Evolutionary conservation across 2,888 invertebrate genomes (phyloP).

Genomic region (Drymonia ruficornis): DNA sequence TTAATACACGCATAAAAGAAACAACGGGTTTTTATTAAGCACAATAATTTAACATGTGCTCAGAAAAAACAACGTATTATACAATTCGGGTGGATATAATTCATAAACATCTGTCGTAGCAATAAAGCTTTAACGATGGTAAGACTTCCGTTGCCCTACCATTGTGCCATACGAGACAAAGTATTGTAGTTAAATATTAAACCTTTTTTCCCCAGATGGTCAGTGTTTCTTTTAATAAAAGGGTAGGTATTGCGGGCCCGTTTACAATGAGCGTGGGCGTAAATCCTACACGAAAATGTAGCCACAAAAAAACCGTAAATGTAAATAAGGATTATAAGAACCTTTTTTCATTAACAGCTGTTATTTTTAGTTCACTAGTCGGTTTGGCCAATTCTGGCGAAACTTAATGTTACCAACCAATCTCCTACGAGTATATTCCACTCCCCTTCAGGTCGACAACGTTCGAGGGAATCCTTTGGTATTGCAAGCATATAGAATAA

Average conservation of each 20-base stretch:
- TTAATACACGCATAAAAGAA: conserved; percentile 23
- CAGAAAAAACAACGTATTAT: conserved; percentile 56
- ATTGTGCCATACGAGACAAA: conserved; percentile 38
- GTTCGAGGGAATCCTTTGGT: too few species aligned
- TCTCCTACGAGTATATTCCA: too few species aligned
- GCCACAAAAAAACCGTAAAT: neutral
- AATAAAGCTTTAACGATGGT: conserved; percentile 68
- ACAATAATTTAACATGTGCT: conserved; percentile 45
- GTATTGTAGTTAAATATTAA: conserved; percentile 26
- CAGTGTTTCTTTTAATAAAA: conserved; percentile 14
- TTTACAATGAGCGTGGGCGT: neutral
- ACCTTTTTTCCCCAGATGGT: conserved; percentile 12
- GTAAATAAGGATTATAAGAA: neutral
- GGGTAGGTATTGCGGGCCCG: neutral
- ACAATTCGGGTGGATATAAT: conserved; percentile 58
- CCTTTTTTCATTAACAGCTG: neutral
- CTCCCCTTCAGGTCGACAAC: too few species aligned
- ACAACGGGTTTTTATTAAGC: conserved; percentile 36
- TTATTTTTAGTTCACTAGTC: neutral
- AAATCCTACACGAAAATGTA: neutral
- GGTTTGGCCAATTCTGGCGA: neutral
- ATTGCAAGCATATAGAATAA: too few species aligned
- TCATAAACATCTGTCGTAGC: conserved; percentile 67
- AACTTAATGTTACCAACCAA: neutral
- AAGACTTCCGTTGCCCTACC: conserved; percentile 42